These are phyloP conservation scores for Hyposoter dolosus DNA, from an alignment of 2,888 invertebrate genomes.

Conservation along the genomic window DNA sequence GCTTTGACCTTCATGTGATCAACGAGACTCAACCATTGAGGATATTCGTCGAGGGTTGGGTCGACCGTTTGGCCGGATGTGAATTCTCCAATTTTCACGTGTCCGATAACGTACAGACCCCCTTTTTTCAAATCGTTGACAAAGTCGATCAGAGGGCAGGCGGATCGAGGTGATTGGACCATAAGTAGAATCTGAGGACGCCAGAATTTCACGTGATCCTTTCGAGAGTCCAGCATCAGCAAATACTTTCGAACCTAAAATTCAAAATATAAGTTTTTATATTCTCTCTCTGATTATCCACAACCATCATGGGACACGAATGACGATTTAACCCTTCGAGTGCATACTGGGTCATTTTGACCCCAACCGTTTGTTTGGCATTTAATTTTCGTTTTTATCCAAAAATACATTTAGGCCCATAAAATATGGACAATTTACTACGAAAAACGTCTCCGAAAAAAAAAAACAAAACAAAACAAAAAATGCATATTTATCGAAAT, in stretches of 20 bases:
- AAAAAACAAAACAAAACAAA: no score
- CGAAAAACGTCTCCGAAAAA: no score
- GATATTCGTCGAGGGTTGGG: conserved; percentile 91
- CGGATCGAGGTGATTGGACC: conserved; percentile 95
- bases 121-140: conserved; percentile 99
- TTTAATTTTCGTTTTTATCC: no score
- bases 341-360: no score
- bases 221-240: conserved; percentile 96
- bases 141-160: conserved; percentile 97
- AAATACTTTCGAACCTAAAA: conserved; percentile 96
- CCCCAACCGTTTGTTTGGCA: no score
- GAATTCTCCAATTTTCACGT: conserved; percentile 90
- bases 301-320: background rate
- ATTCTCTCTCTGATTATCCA: background rate
- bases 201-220: conserved; percentile 99
- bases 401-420: no score
- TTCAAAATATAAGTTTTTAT: background rate
- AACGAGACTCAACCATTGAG: conserved; percentile 96
- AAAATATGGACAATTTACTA: no score
- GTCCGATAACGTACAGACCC: conserved; percentile 94
- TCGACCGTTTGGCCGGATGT: conserved; percentile 87
- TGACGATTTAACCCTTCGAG: no score
- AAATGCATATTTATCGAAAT: no score
- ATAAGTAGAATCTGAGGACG: conserved; percentile 97
- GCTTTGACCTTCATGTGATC: conserved; percentile 98